These are phyloP conservation scores for Trichosurus vulpecula DNA, from an alignment of 2,797 vertebrate species.

Conservation along the genomic window DNA sequence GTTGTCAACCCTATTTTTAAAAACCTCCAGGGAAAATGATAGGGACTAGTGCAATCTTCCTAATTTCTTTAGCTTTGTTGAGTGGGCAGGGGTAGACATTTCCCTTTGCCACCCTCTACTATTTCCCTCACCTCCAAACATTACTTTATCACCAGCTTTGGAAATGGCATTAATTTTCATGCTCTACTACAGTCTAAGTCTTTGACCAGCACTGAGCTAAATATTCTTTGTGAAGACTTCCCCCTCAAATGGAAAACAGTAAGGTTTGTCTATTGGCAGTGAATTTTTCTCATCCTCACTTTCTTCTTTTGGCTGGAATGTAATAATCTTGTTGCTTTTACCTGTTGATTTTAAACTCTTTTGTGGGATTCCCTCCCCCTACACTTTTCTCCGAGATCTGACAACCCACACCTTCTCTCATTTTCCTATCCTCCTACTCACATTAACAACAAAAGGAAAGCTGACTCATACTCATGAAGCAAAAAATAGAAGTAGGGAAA, in stretches of 20 bases:
- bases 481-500: background rate
- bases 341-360: background rate
- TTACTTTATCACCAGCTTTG: background rate
- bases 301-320: background rate
- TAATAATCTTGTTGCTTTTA: background rate
- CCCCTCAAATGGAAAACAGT: background rate
- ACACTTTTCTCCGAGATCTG: background rate
- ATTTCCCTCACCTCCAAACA: background rate
- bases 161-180: background rate
- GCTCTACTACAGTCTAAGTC: background rate
- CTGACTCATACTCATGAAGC: background rate
- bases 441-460: background rate
- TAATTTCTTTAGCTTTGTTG: background rate
- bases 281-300: background rate
- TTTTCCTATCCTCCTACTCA: background rate
- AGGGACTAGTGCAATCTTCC: background rate
- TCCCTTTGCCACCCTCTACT: background rate
- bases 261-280: background rate
- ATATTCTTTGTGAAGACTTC: rapidly evolving
- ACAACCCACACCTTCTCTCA: background rate
- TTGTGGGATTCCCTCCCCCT: background rate
- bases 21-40: background rate
- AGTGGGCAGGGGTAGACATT: background rate
- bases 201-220: background rate
- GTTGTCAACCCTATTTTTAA: background rate